Evolutionary conservation across 1,140 invertebrate species (phyloP).

Genomic region (Drosophila chauvacae): DNA sequence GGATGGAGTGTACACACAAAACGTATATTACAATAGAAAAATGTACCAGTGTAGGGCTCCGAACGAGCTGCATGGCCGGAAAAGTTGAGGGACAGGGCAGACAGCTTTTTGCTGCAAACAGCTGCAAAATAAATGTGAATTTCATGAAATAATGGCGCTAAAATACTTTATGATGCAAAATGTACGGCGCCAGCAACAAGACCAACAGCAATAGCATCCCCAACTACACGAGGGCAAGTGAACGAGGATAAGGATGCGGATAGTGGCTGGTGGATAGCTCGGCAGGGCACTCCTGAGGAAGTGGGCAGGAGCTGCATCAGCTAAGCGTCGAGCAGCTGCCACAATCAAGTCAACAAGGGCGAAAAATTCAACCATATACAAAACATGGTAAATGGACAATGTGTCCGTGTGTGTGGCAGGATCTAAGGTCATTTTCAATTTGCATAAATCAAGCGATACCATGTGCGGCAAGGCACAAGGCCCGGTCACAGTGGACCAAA

Average conservation of each 20-base stretch:
- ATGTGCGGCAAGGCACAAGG: conserved; percentile 23
- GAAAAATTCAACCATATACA: conserved; percentile 48
- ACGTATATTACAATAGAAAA: conserved; percentile 22
- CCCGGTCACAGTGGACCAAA: background rate
- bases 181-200: conserved; percentile 43
- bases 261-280: background rate
- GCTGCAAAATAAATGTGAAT: conserved; percentile 77
- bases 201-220: conserved; percentile 28
- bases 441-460: conserved; percentile 75
- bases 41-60: conserved; percentile 9
- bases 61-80: conserved; percentile 10
- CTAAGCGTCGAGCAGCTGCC: conserved; percentile 69
- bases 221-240: conserved; percentile 35
- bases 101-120: conserved; percentile 56
- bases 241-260: conserved; percentile 20
- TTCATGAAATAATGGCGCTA: conserved; percentile 77
- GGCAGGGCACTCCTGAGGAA: background rate
- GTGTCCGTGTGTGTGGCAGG: conserved; percentile 51
- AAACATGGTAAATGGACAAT: conserved; percentile 67
- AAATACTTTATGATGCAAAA: conserved; percentile 78
- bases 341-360: conserved; percentile 71
- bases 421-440: conserved; percentile 80
- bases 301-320: conserved; percentile 31
- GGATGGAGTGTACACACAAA: background rate
- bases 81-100: conserved; percentile 25